phyloP scores from a whole-genome alignment of 2,797 vertebrate genomes.

The Tamandua tetradactyla region DNA sequence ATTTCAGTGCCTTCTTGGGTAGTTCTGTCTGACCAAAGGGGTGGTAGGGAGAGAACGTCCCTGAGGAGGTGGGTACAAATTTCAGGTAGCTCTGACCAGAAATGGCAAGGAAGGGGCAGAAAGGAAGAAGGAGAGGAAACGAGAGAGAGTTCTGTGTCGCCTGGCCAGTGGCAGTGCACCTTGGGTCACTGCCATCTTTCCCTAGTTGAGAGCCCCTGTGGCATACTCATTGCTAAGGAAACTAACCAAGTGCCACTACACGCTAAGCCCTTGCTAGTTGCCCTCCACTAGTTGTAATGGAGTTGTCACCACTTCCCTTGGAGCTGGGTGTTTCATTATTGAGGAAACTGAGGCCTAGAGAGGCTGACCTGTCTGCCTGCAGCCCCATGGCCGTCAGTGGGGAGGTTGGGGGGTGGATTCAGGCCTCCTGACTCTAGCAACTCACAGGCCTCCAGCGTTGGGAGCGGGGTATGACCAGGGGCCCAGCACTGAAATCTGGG shows the following conservation, averaged over 20 bases:
- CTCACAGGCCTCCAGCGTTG: rapidly evolving
- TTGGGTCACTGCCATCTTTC: neutral
- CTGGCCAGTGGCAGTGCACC: no score
- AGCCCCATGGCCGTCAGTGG: neutral
- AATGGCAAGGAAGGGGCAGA: neutral
- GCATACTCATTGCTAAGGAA: neutral
- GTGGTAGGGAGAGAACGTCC: neutral
- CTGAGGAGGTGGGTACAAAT: neutral
- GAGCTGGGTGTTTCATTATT: neutral
- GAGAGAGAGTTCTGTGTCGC: neutral
- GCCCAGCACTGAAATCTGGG: neutral
- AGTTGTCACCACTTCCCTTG: neutral
- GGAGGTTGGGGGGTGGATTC: neutral
- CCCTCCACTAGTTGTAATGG: neutral
- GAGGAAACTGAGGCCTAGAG: neutral
- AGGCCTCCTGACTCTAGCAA: neutral
- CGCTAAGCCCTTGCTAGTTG: neutral
- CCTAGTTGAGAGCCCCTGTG: neutral
- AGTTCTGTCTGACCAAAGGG: neutral
- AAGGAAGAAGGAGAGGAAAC: neutral
- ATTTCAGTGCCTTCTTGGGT: neutral
- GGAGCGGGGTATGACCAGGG: neutral
- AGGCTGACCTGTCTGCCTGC: neutral
- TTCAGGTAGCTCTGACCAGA: neutral
- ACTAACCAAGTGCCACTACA: rapidly evolving